phyloP scores from a whole-genome alignment of 2,888 invertebrate species.

The Pristionchus entomophagus region DNA sequence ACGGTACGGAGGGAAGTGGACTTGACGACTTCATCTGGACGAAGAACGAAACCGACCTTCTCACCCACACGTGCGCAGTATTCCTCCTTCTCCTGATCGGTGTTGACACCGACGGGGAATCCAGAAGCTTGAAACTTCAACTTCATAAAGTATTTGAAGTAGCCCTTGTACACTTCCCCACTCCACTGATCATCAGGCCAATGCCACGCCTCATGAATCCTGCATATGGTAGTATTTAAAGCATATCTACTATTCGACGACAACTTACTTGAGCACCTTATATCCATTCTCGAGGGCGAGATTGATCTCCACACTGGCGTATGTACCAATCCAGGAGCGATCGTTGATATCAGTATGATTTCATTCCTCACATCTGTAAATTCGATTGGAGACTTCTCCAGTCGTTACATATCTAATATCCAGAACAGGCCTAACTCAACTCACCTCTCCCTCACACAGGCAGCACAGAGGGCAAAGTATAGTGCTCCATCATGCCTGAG shows the following conservation, averaged over 20 bases:
- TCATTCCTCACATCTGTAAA: background rate
- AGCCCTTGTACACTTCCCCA: background rate
- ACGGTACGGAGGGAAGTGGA: background rate
- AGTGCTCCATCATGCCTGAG: background rate
- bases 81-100: background rate
- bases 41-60: background rate
- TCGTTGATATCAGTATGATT: background rate
- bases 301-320: background rate
- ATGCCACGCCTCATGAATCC: background rate
- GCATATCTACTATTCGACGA: background rate
- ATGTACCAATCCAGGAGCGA: background rate
- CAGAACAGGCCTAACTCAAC: background rate
- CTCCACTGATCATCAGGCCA: background rate
- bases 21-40: background rate
- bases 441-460: background rate
- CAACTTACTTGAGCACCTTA: background rate
- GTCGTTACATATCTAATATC: too few relatives aligned
- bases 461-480: background rate
- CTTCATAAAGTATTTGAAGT: background rate
- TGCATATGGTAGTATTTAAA: background rate
- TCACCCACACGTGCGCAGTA: background rate
- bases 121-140: background rate
- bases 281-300: background rate
- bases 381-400: too few relatives aligned
- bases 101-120: background rate